These are phyloP conservation scores for Poecilia wingei DNA, from an alignment of 2,797 vertebrate species.

Conservation along the genomic window DNA sequence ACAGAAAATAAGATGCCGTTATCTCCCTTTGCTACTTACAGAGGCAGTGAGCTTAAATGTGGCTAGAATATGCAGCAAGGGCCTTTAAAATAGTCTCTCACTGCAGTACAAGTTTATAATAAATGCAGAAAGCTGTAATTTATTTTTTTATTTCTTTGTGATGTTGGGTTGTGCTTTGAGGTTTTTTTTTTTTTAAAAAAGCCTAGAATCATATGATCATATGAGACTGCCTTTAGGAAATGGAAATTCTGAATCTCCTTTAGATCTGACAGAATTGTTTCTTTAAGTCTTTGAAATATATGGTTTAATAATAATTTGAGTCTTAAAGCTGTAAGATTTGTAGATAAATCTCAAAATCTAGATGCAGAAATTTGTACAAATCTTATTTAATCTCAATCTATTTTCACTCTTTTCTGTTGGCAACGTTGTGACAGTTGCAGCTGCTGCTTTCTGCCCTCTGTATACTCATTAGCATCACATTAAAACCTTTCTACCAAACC, in stretches of 20 bases:
- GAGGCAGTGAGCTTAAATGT: slow-evolving; percentile 26
- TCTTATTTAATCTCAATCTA: not conserved
- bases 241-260: not conserved
- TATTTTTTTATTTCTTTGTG: not conserved
- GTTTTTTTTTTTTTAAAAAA: not conserved
- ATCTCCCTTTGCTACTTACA: slow-evolving; percentile 27
- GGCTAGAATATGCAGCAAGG: not conserved
- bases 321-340: not conserved
- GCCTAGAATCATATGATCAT: not conserved
- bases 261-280: too few relatives aligned
- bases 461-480: slow-evolving; percentile 17
- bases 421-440: slow-evolving; percentile 15
- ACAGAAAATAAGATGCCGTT: slow-evolving; percentile 29
- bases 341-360: not conserved
- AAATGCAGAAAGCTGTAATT: slow-evolving; percentile 3
- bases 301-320: not conserved
- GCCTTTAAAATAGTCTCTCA: slow-evolving; percentile 15
- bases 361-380: not conserved
- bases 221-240: not conserved
- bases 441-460: slow-evolving; percentile 8
- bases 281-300: not conserved
- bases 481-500: slow-evolving; percentile 1
- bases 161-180: slow-evolving; percentile 1
- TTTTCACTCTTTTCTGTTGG: slow-evolving; percentile 7
- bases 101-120: slow-evolving; percentile 9